Base-by-base conservation (phyloP, 1,140 invertebrate genomes). In the Drosophila parabipectinata region DNA sequence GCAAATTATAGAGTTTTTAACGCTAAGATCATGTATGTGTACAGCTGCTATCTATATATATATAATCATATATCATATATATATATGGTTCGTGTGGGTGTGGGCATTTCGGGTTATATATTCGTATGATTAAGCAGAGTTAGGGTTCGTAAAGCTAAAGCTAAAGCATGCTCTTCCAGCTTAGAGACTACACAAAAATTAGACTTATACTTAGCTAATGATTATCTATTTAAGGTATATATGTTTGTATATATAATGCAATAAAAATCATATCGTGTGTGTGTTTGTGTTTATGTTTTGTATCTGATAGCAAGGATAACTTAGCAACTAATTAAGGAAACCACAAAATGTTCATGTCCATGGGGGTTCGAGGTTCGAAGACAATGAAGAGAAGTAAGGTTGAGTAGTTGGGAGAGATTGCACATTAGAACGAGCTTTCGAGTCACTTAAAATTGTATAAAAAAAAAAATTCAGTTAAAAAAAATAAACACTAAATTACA, bases 311-410 rank as follows among this genome's bases (percentile, higher is more conserved):
- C 18, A 18, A 24, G 9, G 15, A 21, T 4, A 34, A 68, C 82
- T 85, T 85, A 85, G 66, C 56, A 41, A 68, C 82, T 85, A 85
- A 68, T 87, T 85, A 85, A 85, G 82, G 80, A 84, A 84, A 84
- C 80, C 81, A 84, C 72, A 79, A 69, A 80, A 79, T 18, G 18
- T 75, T 78, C 73, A 72, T 74, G 56, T 79, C 62, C 47, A 63
- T 59, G 55, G 14, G 14, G 26, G 28, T 68, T 48, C 48, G 53
- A 58, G 18, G 18, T 18, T 18, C 45, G 34, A 62, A 47, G 56
- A 39, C 59, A 28, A 55, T 47, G 30, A 39, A 56, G 53, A 47
- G 72, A 32, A 45, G 28, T 28, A 32, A 47, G 44, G 21, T 56
- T 56, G 21, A 45, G 14, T 62, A 59, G 21, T 18, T 15, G 37